Conservation (phyloP, 2,113 vertebrate species). For the Struthidea cinerea region DNA sequence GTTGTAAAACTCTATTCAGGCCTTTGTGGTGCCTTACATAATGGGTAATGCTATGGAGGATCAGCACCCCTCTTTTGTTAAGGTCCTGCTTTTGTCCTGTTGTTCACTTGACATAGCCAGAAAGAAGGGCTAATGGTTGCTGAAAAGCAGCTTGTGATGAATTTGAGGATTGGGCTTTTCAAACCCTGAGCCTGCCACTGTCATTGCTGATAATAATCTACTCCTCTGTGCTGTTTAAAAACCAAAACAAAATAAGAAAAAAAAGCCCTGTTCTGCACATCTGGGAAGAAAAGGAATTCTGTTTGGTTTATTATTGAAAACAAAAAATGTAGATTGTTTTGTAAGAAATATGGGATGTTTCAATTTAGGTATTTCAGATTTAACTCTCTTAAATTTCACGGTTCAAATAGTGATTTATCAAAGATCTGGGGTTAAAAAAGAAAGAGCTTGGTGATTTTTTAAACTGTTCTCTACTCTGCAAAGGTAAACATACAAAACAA, state of each 20-base stretch:
- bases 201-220: not conserved
- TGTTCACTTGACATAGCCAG: not conserved
- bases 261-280: not conserved
- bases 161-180: constrained; percentile 5
- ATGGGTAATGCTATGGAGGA: not conserved
- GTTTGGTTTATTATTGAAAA: not conserved
- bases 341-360: not conserved
- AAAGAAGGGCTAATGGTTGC: not conserved
- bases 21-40: not conserved
- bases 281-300: not conserved
- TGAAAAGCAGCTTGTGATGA: not conserved
- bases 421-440: not conserved
- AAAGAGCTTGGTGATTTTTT: not conserved
- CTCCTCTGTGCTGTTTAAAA: not conserved
- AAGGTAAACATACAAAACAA: not conserved
- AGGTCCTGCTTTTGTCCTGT: constrained; percentile 21
- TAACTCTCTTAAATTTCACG: not conserved
- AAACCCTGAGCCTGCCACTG: not conserved
- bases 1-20: constrained; percentile 23
- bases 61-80: constrained; percentile 22
- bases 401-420: not conserved
- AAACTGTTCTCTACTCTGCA: not conserved
- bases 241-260: not conserved
- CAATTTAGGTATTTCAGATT: not conserved
- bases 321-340: not conserved